Evolutionary conservation across 1,140 invertebrate genomes (phyloP).

Genomic region (Penaeus indicus): DNA sequence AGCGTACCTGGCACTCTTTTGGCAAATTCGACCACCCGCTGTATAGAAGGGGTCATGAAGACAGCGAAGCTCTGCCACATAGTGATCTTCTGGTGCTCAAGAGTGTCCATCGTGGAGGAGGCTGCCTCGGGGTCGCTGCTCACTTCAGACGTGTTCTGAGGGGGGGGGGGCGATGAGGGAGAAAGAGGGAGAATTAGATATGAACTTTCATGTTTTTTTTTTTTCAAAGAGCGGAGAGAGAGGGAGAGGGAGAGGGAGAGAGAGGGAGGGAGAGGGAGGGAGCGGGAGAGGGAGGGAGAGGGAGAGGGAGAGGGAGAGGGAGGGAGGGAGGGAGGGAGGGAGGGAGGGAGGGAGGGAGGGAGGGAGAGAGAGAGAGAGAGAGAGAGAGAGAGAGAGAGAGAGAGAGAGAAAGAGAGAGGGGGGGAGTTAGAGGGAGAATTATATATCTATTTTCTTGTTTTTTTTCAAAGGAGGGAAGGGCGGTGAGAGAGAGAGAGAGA

Average conservation of each 20-base stretch:
- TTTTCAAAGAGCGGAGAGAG: no score
- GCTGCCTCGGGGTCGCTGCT: conserved; percentile 62
- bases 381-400: not conserved
- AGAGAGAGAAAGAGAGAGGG: no score
- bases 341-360: not conserved
- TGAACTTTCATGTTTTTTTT: no score
- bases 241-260: no score
- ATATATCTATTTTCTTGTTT: no score
- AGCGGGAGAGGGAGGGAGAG: no score
- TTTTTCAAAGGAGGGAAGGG: no score
- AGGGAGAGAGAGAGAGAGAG: not conserved
- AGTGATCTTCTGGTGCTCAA: conserved; percentile 71
- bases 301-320: no score
- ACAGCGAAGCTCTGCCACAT: conserved; percentile 71
- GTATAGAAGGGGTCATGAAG: conserved; percentile 82
- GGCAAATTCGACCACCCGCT: conserved; percentile 93
- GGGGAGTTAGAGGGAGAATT: no score
- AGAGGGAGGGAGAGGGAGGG: not conserved
- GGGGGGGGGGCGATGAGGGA: not conserved
- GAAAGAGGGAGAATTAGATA: not conserved
- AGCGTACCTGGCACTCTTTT: conserved; percentile 85
- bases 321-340: no score
- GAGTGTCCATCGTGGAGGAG: conserved; percentile 68
- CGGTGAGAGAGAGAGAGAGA: no score
- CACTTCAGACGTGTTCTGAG: conserved; percentile 68